Evolutionary conservation across 2,888 invertebrate species (phyloP), one percentile per base, ranked within the genome.

Genomic region (Sacculina carcini): DNA sequence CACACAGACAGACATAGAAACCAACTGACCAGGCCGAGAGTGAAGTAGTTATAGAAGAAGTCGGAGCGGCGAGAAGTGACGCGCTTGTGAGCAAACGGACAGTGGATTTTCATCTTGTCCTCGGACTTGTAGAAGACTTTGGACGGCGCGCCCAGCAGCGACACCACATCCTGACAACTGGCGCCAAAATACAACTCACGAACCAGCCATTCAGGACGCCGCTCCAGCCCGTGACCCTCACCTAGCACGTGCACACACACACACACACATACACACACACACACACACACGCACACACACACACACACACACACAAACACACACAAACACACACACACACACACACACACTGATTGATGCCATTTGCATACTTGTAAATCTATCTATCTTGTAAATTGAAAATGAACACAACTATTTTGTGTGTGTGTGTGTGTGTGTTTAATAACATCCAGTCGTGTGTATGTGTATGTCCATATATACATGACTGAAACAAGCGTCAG

Each of bases 21-120:
- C 14, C 21, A 1, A 73, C 77, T 71, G 64, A 87, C 87, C 72
- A 96, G 67, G 58, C 96, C 96, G 55, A 96, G 71, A 1, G 90
- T 89, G 65, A 92, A 90, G 66, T 96, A 98, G 69, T 98, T 98
- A 69, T 86, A 96, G 71, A 98, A 96, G 68, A 90, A 94, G 67
- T 98, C 96, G 48, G 90, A 87, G 54, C 81, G 77, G 58, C 77
- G 77, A 55, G 78, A 76, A 54, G 80, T 73, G 53, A 75, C 79
- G 58, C 80, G 76, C 53, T 77, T 73, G 63, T 83, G 78, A 12
- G 83, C 79, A 61, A 80, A 80, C 34, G 86, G 83, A 58, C 82
- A 78, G 69, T 94, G 94, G 62, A 94, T 94, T 66, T 86, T 81
- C 94, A 98, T 96, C 71, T 96, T 98, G 66, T 98, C 96, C 66